These are phyloP conservation scores for Rhadina sibilatrix DNA, from an alignment of 2,113 vertebrate genomes.

Conservation along the genomic window DNA sequence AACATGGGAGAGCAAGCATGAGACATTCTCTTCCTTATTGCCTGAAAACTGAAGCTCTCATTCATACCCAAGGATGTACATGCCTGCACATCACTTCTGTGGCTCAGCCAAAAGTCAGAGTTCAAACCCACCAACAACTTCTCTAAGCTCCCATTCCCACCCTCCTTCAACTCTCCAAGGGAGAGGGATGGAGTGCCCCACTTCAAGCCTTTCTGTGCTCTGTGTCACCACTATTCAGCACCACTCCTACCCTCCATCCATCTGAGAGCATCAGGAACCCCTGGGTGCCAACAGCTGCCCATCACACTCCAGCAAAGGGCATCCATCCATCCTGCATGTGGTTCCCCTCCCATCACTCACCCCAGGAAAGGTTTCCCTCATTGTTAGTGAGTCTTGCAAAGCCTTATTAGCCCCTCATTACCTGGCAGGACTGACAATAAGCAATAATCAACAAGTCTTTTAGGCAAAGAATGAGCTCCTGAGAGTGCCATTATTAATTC, in stretches of 20 bases:
- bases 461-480: not conserved
- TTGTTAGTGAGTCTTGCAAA: not conserved
- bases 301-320: not conserved
- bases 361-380: not conserved
- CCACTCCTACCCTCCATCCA: not conserved
- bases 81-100: not conserved
- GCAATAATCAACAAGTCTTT: not conserved
- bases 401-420: not conserved
- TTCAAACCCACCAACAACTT: not conserved
- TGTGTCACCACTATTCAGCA: not conserved
- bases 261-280: not conserved
- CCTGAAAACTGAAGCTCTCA: not conserved
- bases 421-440: not conserved
- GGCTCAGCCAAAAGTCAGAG: not conserved
- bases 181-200: not conserved
- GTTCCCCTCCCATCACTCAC: not conserved
- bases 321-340: no score
- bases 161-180: not conserved
- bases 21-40: not conserved
- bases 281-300: not conserved
- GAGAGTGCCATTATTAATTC: slow-evolving; percentile 35
- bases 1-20: not conserved
- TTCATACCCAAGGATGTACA: not conserved
- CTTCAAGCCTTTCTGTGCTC: not conserved
- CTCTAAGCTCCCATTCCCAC: not conserved